Conservation (phyloP, 1,140 invertebrate species). For the Lordiphosa collinella region DNA sequence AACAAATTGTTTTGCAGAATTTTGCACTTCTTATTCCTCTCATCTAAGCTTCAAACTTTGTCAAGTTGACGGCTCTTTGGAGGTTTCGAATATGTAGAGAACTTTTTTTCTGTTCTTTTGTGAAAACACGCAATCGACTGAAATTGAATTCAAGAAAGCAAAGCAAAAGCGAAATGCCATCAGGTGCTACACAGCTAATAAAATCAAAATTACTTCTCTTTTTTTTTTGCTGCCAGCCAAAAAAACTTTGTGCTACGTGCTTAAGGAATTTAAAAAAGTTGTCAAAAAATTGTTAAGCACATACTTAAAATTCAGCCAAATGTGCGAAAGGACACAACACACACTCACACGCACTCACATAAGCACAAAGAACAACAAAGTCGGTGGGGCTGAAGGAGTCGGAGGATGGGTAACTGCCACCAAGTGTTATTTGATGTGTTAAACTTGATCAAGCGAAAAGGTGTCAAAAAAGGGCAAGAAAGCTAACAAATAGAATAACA, state of each 20-base stretch:
- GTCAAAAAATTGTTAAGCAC: constrained; percentile 67
- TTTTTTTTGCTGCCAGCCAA: constrained; percentile 28
- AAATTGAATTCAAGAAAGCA: constrained; percentile 63
- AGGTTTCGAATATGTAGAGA: constrained; percentile 18
- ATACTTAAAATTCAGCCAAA: constrained; percentile 61
- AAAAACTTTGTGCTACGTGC: constrained; percentile 52
- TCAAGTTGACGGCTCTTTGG: constrained; percentile 43
- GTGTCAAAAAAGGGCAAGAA: constrained; percentile 45
- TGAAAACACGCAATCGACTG: constrained; percentile 52
- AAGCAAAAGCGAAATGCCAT: constrained; percentile 41
- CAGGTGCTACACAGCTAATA: constrained; percentile 74
- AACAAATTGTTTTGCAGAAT: constrained; percentile 52
- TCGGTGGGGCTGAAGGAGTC: background rate
- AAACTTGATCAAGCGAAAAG: constrained; percentile 63
- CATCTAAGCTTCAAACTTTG: constrained; percentile 51
- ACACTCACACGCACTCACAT: constrained; percentile 17
- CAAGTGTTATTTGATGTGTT: constrained; percentile 63
- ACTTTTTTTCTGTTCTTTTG: constrained; percentile 31
- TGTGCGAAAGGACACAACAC: constrained; percentile 44
- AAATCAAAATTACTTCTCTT: constrained; percentile 71
- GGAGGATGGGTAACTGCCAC: constrained; percentile 5
- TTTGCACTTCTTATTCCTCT: constrained; percentile 9
- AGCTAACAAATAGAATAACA: constrained; percentile 30
- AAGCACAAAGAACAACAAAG: constrained; percentile 26
- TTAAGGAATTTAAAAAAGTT: constrained; percentile 69